phyloP scores from a whole-genome alignment of 2,113 vertebrate genomes.

The Microcebus tavaratra region DNA sequence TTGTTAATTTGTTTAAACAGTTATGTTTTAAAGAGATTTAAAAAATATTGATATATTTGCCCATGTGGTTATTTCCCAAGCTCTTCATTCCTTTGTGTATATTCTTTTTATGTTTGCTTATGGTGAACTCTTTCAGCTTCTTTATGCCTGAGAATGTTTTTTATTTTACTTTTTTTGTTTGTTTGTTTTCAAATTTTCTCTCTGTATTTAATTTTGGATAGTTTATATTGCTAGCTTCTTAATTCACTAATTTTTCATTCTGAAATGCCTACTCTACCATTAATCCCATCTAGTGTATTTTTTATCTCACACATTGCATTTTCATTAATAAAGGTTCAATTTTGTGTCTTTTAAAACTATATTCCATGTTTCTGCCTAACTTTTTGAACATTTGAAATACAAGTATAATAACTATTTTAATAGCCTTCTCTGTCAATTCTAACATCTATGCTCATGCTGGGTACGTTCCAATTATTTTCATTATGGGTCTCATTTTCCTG shows the following conservation, averaged over 20 bases:
- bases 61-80: neutral
- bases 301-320: neutral
- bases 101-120: neutral
- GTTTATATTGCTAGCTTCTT: neutral
- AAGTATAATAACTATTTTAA: neutral
- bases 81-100: neutral
- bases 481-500: neutral
- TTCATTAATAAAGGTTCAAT: neutral
- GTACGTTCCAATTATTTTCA: neutral
- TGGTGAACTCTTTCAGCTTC: neutral
- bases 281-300: neutral
- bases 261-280: neutral
- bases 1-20: neutral
- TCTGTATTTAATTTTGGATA: neutral
- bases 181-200: neutral
- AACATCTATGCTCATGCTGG: neutral
- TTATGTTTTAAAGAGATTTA: neutral
- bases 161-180: neutral
- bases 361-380: neutral
- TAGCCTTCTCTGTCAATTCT: neutral
- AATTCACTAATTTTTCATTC: neutral
- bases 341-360: neutral
- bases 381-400: neutral
- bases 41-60: neutral
- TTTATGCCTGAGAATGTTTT: neutral